phyloP scores from a whole-genome alignment of 2,797 vertebrate species.

The Leptoclinus maculatus region DNA sequence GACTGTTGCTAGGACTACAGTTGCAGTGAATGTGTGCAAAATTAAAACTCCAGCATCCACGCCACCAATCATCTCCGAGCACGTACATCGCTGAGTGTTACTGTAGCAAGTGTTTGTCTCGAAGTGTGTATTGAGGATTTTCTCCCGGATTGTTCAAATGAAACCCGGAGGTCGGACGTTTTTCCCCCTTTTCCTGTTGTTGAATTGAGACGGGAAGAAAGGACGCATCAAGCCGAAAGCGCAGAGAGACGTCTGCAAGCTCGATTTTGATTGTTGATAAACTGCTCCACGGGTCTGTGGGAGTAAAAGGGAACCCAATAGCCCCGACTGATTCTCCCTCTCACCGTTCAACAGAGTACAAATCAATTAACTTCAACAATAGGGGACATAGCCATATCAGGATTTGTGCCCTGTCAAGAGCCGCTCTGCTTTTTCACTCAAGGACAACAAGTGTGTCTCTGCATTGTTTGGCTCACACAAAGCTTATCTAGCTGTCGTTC shows the following conservation, averaged over 20 bases:
- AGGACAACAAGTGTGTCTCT: slow-evolving; percentile 51
- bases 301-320: neutral
- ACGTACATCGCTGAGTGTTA: neutral
- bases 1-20: slow-evolving; percentile 19
- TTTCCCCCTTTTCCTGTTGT: neutral
- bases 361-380: slow-evolving; percentile 55
- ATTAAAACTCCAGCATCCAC: slow-evolving; percentile 5
- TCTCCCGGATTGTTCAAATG: slow-evolving; percentile 4
- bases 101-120: slow-evolving; percentile 1
- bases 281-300: neutral
- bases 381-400: slow-evolving; percentile 9
- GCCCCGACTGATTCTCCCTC: slow-evolving; percentile 10
- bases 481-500: slow-evolving; percentile 55
- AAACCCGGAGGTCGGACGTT: neutral
- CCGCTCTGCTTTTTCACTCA: slow-evolving; percentile 40
- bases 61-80: slow-evolving; percentile 11
- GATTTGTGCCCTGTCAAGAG: slow-evolving; percentile 30
- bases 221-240: neutral
- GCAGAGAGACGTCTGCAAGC: slow-evolving; percentile 16
- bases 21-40: neutral
- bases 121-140: neutral
- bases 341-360: slow-evolving; percentile 29
- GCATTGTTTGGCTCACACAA: slow-evolving; percentile 70
- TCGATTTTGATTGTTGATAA: slow-evolving; percentile 33
- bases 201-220: neutral